Conservation (phyloP, 2,797 vertebrate genomes). For the Artibeus jamaicensis region DNA sequence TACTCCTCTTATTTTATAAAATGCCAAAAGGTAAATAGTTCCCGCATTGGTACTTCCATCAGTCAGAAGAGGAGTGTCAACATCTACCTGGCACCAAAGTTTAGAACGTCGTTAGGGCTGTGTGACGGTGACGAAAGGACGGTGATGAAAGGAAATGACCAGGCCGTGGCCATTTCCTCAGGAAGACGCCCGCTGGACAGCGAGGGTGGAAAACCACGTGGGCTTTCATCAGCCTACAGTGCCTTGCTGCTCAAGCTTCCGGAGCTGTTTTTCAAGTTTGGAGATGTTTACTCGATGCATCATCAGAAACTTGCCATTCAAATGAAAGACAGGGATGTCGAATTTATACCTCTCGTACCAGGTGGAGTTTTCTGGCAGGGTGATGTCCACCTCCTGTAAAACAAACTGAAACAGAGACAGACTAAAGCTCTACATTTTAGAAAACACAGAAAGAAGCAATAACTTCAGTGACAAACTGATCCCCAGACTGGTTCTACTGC, state of each 20-base stretch:
- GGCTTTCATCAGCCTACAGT: neutral
- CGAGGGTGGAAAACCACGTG: neutral
- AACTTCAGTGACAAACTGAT: neutral
- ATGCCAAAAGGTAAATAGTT: neutral
- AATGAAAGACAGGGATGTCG: slow-evolving; percentile 91
- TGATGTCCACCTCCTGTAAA: slow-evolving; percentile 91
- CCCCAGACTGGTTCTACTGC: neutral
- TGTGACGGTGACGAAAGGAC: neutral
- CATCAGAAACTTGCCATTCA: slow-evolving; percentile 91
- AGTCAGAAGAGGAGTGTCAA: slow-evolving; percentile 8
- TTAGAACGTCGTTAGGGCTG: neutral
- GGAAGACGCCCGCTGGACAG: neutral
- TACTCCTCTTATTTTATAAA: slow-evolving; percentile 31
- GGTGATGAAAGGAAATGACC: neutral
- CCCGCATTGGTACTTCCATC: neutral
- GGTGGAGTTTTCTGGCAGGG: slow-evolving; percentile 84
- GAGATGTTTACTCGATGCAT: slow-evolving; percentile 86
- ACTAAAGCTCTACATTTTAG: neutral
- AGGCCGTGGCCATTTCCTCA: neutral
- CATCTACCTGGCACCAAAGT: neutral
- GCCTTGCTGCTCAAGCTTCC: slow-evolving; percentile 79
- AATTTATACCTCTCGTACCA: slow-evolving; percentile 89
- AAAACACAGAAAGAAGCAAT: neutral
- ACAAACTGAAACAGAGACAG: slow-evolving; percentile 83
- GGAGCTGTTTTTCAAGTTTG: slow-evolving; percentile 85